Evolutionary conservation across 2,797 vertebrate species (phyloP), one percentile per base, ranked within the genome.

Genomic region (Pseudomugil tenellus): DNA sequence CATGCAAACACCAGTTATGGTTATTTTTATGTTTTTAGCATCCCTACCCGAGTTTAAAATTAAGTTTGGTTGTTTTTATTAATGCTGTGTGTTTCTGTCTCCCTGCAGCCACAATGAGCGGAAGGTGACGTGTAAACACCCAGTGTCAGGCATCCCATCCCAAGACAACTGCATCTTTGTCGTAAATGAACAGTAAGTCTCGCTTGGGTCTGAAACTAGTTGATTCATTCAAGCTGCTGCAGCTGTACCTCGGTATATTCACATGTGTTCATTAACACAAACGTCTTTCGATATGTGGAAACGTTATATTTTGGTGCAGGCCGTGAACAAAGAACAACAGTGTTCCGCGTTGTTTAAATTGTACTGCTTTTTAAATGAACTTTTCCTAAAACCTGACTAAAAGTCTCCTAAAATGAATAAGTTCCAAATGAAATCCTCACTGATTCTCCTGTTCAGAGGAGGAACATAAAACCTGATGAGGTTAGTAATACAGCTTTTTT

Each of bases 121-220:
- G 82, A 99, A 99, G 94, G 98, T 99, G 87, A 98, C 96, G 79
- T 99, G 98, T 84, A 98, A 97, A 65, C 98, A 99, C 84, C 97
- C 98, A 21, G 96, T 99, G 63, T 96, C 96, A 26, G 95, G 94
- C 77, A 88, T 95, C 58, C 96, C 98, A 12, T 99, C 98, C 0
- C 97, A 99, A 85, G 98, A 99, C 92, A 99, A 99, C 86, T 99
- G 98, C 85, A 99, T 99, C 93, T 99, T 99, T 91, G 96, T 99
- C 37, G 90, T 99, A 84, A 98, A 95, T 84, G 97, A 99, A 90
- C 97, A 98, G 98, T 99, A 95, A 98, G 98, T 96, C 72, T 69
- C 31, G 76, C 8, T 78, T 39, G 12, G 29, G 68, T 78, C 53
- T 70, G 2, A 1, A 31, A 31, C 3, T 6, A 1, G n/a, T 53